Evolutionary conservation across 2,888 invertebrate genomes (phyloP), one percentile per base, ranked within the genome.

Genomic region (Zygothrica quintamaculata): DNA sequence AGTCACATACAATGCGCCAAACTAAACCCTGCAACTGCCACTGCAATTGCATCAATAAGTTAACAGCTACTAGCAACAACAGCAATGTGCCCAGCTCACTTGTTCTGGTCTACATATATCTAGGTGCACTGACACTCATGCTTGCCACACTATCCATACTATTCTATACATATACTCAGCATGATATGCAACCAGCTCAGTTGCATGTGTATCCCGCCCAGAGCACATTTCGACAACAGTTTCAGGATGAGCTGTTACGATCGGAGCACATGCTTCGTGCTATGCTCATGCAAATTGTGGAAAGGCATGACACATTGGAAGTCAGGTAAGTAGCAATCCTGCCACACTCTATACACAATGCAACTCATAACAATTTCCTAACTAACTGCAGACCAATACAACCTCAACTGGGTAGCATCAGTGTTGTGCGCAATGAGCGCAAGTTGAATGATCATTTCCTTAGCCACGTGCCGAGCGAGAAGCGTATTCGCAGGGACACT

Each of bases 401-500:
- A 52, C 43, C 40, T 7, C 43, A 50, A 8, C 55, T 55, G 29
- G 55, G 65, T 8, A 42, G 39, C 36, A 25, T 43, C 12, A 43
- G 18, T 29, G 13, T 65, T 8, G 65, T 82, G 5, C 76, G 74
- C 46, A 84, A 85, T 53, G 85, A 88, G 66, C 84, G 88, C 52
- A 89, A 89, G 64, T 68, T 73, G 52, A 84, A 69, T 46, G 72
- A 70, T 53, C 72, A 77, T 40, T 66, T 51, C 34, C 46, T 81
- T 1, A 61, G 53, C 15, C 52, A 62, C 12, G n/a, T 34, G 7
- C 43, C 62, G 0, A 25, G 9, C 13, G 70, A 48, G 12, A 76
- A 81, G 50, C 80, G 90, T 43, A 61, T 74, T 42, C 89, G 89
- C 43, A 67, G 90, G 47, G 90, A 90, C 65, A 89, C 89, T 25